Evolutionary conservation across 2,888 invertebrate genomes (phyloP).

Genomic region (Nesidiocoris tenuis): DNA sequence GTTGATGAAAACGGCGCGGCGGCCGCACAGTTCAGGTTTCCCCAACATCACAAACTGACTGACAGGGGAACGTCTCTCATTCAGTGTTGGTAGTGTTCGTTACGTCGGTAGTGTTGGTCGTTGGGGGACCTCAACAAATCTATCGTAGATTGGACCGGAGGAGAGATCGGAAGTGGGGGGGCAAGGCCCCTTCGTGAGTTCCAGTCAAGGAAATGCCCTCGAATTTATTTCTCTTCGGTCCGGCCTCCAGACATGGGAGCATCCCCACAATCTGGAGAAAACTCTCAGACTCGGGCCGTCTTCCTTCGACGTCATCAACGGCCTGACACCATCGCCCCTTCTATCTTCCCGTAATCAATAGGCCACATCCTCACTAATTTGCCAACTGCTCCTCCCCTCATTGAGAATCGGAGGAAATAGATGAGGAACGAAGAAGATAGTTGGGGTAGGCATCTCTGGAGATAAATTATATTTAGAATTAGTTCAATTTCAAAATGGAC

Average conservation of each 20-base stretch:
- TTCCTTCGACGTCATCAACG: conserved; percentile 20
- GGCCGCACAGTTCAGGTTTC: conserved; percentile 16
- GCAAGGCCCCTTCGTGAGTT: conserved; percentile 10
- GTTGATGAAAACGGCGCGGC: neutral
- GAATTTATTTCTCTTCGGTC: conserved; percentile 35
- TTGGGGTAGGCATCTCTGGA: too few species aligned
- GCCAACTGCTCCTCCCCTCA: conserved; percentile 38
- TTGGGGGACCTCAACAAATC: conserved; percentile 31
- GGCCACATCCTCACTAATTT: conserved; percentile 44
- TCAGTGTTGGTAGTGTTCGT: neutral
- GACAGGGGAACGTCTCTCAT: conserved; percentile 4
- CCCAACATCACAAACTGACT: conserved; percentile 22
- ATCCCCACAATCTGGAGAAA: conserved; percentile 18
- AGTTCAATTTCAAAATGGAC: too few species aligned
- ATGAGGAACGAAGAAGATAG: too few species aligned
- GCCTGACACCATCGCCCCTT: conserved; percentile 1
- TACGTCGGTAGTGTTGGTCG: neutral
- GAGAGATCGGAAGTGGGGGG: neutral
- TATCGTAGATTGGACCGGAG: conserved; percentile 32
- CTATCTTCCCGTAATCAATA: conserved; percentile 35
- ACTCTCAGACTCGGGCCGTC: conserved; percentile 3
- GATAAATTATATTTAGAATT: too few species aligned
- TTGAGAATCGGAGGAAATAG: too few species aligned
- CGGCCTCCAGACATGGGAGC: neutral
- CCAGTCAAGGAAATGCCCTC: conserved; percentile 27